phyloP scores from a whole-genome alignment of 2,113 vertebrate species.

The Sturnus vulgaris region DNA sequence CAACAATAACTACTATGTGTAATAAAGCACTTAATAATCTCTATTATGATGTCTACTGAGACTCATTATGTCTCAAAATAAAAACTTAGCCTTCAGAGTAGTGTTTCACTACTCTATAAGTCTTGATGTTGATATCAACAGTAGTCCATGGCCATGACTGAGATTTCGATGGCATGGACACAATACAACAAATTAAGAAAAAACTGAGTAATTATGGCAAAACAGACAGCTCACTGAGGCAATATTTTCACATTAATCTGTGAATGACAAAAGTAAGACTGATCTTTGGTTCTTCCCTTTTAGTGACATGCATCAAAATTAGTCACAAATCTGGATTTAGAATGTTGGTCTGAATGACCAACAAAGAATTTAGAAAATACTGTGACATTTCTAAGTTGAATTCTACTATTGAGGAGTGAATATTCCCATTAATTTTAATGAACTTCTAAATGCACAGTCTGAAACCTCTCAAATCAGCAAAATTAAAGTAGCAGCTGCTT shows the following conservation, averaged over 20 bases:
- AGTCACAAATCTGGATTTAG: not conserved
- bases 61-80: not conserved
- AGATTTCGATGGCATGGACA: not conserved
- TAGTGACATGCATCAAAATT: not conserved
- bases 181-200: not conserved
- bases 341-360: not conserved
- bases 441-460: not conserved
- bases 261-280: not conserved
- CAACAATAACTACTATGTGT: not conserved
- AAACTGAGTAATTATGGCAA: not conserved
- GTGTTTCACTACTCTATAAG: not conserved
- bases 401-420: not conserved
- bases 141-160: not conserved
- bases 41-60: not conserved
- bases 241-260: not conserved
- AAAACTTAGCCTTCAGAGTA: not conserved
- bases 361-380: not conserved
- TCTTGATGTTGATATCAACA: not conserved
- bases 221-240: not conserved
- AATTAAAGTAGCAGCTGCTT: not conserved
- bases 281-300: not conserved
- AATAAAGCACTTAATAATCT: not conserved
- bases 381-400: not conserved
- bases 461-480: not conserved
- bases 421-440: not conserved